Evolutionary conservation across 2,888 invertebrate genomes (phyloP), one percentile per base, ranked within the genome.

Genomic region (Lutraria lutraria): DNA sequence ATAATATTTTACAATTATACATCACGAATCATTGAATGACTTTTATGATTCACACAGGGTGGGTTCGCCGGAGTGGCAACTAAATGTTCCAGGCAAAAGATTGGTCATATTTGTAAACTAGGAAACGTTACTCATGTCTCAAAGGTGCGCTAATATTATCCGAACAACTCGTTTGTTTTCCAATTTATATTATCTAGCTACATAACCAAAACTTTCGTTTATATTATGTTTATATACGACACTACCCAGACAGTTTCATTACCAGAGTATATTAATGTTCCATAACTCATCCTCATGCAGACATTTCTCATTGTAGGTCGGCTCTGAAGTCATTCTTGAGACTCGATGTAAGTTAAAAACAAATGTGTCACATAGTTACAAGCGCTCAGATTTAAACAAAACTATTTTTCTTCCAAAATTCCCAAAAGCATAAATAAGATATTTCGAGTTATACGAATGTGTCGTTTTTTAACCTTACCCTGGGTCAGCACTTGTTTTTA

Each of bases 91-190:
- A 60, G 60, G 21, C 60, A 19, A 21, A 21, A 68, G 3, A 68
- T 68, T 68, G 6, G n/a, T 68, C 63, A 68, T 68, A 25, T 25
- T 25, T 25, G 25, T 12, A 21, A 25, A 8, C 63, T 68, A 68
- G 63, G 25, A 68, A 68, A 1, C 8, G 10, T 68, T 68, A 10
- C 79, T 79, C 34, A 79, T 34, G 34, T 31, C 34, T 79, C 34
- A 0, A 19, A 25, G 29, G 29, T 31, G 8, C 21, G 31, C 76
- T 25, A 52, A 53, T 21, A 53, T 53, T 53, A 25, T 76, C 12
- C 31, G 60, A 21, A 85, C 34, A 79, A 85, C 53, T 85, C 85
- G 34, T 76, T 85, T 85, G 85, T 85, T 85, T 85, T 85, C 85
- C 54, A 21, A 85, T 85, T n/a, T 79, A 56, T 31, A 19, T 52